A percentile compares a stretch with the other conserved stretches of the same genome.
phyloP scores from a whole-genome alignment of 2,113 vertebrate genomes.

The Aix galericulata region DNA sequence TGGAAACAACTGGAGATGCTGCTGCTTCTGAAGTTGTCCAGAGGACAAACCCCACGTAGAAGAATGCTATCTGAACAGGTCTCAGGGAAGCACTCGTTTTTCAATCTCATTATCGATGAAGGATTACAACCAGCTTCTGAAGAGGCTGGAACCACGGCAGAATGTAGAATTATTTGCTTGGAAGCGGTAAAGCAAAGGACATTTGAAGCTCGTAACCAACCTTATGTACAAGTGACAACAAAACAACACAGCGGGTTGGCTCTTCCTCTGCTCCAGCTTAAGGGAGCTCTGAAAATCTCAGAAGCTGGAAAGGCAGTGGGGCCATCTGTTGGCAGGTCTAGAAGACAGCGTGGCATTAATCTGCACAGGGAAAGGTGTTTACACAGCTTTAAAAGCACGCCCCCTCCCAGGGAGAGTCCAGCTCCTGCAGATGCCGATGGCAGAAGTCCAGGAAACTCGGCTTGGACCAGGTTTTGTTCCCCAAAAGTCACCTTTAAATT shows the following conservation, averaged over 20 bases:
- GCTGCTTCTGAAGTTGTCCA: background rate
- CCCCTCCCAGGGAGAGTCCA: background rate
- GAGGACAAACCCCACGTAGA: background rate
- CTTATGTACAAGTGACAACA: background rate
- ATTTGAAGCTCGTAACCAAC: background rate
- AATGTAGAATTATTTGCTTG: background rate
- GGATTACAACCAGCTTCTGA: constrained; percentile 27
- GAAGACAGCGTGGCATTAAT: background rate
- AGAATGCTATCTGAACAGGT: background rate
- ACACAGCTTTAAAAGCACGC: background rate
- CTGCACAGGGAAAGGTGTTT: background rate
- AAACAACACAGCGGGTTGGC: background rate
- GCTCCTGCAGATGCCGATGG: background rate
- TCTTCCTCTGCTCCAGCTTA: background rate
- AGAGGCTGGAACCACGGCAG: background rate
- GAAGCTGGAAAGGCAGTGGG: constrained; percentile 20
- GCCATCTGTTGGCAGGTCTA: constrained; percentile 52
- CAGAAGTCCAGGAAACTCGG: background rate
- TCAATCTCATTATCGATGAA: constrained; percentile 16
- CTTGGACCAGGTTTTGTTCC: background rate
- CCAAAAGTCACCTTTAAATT: background rate
- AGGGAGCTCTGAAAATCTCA: background rate
- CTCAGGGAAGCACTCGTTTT: background rate
- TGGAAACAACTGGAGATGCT: background rate
- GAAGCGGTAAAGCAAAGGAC: background rate